phyloP scores from a whole-genome alignment of 1,140 invertebrate genomes.

The Saccostrea glomerata region DNA sequence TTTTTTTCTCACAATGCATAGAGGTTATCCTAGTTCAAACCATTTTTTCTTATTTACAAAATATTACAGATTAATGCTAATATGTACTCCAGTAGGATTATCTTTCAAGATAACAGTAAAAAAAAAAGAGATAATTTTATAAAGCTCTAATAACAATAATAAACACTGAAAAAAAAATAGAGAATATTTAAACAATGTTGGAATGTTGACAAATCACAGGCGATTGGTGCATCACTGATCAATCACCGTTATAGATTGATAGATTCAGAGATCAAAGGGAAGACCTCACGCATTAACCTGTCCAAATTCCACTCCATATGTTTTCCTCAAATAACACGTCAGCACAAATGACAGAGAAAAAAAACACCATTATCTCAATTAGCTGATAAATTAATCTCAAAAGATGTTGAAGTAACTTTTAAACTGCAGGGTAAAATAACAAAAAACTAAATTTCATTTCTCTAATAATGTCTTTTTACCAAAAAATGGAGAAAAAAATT shows the following conservation, averaged over 20 bases:
- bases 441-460: no score
- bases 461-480: no score
- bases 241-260: constrained; percentile 19
- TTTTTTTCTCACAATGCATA: neutral
- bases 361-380: neutral
- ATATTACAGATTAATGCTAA: neutral
- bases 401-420: no score
- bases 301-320: neutral
- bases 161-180: neutral
- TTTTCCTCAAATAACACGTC: neutral
- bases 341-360: neutral
- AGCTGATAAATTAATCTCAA: no score
- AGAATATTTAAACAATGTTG: constrained; percentile 8
- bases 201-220: constrained; percentile 20
- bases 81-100: neutral
- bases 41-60: neutral
- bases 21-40: neutral
- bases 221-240: constrained; percentile 13
- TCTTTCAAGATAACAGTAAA: neutral
- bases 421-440: no score
- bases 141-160: no score
- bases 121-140: neutral
- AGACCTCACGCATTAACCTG: neutral
- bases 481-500: no score
- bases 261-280: constrained; percentile 13